Evolutionary conservation across 2,797 vertebrate species (phyloP), one percentile per base, ranked within the genome.

Genomic region (Sebastes steindachneri): DNA sequence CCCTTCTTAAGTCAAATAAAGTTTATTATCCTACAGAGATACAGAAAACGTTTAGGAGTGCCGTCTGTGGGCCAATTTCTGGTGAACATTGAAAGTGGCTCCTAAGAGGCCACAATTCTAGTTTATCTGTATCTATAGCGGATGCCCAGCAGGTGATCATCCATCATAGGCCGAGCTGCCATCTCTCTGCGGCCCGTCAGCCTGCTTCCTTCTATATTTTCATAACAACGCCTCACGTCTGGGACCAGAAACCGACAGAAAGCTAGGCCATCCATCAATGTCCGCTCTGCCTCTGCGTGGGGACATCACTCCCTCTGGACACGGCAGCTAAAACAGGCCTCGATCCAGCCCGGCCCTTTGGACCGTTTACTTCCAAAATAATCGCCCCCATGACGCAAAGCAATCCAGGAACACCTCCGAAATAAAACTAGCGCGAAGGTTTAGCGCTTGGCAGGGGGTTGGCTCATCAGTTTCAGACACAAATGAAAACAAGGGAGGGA

Each of bases 251-350:
- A 63, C 33, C 19, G 77, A 88, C 85, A 84, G 85, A 93, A 91
- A 95, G 93, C 92, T 92, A 86, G 93, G 93, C 88, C 93, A 94
- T 92, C 89, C 86, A 83, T 94, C 90, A 92, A 72, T 53, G 85
- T 89, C 90, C 14, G 5, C 5, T 59, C 83, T 69, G 84, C 70
- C 65, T 89, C 76, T 55, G 84, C 68, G 45, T 55, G 74, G 85
- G 86, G 89, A 91, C 88, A 28, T 84, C 75, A 7, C 79, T 95
- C 93, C 93, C 94, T 75, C 66, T 69, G 87, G 90, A 89, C 29
- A 3, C 80, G 71, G 84, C 75, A 67, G 93, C 93, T 94, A 94
- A 93, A 95, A 89, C 58, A 55, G 77, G 87, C 71, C 75, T 69
- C 10, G 6, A 79, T 37, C 55, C 74, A 63, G 69, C 62, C 62